phyloP scores from a whole-genome alignment of 2,797 vertebrate species.

The Crocodylus rhombifer region DNA sequence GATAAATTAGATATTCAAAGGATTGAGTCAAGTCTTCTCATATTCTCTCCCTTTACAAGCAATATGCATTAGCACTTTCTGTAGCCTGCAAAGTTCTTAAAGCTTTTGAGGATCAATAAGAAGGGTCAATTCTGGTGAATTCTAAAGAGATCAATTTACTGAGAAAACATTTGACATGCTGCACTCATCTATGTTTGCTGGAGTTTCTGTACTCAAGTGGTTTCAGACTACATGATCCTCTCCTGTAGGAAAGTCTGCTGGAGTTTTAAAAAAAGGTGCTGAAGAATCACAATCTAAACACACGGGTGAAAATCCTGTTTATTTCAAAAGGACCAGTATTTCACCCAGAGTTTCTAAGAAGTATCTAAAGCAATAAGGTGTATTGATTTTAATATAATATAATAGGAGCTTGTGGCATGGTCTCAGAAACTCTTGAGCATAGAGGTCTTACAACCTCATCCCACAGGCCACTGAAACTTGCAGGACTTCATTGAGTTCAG shows the following conservation, averaged over 20 bases:
- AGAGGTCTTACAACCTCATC: neutral
- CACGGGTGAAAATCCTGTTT: neutral
- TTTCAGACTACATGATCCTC: neutral
- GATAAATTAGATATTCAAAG: neutral
- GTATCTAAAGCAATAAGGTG: neutral
- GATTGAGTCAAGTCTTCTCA: neutral
- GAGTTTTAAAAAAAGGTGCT: too few species aligned
- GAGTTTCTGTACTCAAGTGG: neutral
- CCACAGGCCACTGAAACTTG: neutral
- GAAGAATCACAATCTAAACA: neutral
- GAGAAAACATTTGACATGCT: too few species aligned
- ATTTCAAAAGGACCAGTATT: neutral
- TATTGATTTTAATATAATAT: neutral
- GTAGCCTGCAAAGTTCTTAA: neutral
- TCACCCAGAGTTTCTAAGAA: accelerated
- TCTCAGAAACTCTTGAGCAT: neutral
- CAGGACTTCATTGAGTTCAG: neutral
- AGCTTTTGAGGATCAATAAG: neutral
- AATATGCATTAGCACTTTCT: neutral
- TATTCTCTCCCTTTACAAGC: neutral
- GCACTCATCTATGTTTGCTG: neutral
- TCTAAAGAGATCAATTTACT: neutral
- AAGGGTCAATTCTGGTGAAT: neutral
- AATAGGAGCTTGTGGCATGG: neutral
- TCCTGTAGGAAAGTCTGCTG: neutral